A percentile compares a stretch with the other conserved stretches of the same genome.
Evolutionary conservation across 2,888 invertebrate genomes (phyloP).

Genomic region (Mesoligia furuncula): DNA sequence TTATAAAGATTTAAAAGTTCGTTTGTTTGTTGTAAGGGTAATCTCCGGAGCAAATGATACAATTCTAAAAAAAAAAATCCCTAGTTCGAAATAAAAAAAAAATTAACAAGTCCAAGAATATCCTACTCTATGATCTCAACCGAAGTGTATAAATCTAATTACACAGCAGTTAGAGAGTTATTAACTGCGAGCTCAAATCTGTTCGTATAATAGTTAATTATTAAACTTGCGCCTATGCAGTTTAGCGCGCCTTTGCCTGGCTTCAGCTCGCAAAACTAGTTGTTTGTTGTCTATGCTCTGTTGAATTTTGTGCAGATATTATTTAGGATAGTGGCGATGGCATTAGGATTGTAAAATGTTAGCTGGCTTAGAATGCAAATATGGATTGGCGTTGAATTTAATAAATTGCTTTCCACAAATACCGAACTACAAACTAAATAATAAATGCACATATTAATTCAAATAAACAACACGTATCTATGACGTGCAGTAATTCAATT

Average conservation of each 20-base stretch:
- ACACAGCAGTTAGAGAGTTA: constrained; percentile 48
- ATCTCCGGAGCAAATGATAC: too few relatives aligned
- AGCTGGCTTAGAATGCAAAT: constrained; percentile 9
- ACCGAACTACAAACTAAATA: constrained; percentile 34
- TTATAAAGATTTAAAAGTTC: too few relatives aligned
- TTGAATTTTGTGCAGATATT: constrained; percentile 8
- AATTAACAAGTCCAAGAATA: not conserved
- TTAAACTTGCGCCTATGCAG: constrained; percentile 64
- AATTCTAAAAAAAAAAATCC: too few relatives aligned
- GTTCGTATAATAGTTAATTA: constrained; percentile 62
- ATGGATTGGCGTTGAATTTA: constrained; percentile 12
- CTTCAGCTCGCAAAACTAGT: constrained; percentile 23
- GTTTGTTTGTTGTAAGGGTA: too few relatives aligned
- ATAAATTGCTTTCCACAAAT: constrained; percentile 25
- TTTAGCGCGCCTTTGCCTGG: constrained; percentile 47
- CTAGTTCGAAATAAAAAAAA: not conserved
- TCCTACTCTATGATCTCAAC: constrained; percentile 14
- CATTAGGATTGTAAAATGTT: constrained; percentile 14
- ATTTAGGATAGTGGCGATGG: not conserved
- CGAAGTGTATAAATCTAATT: constrained; percentile 46
- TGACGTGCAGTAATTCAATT: constrained; percentile 62
- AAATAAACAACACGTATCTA: constrained; percentile 50
- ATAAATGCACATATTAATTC: constrained; percentile 49
- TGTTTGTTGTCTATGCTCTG: constrained; percentile 18
- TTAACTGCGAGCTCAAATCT: constrained; percentile 63